Conservation (phyloP, 2,888 invertebrate species). For the Drosophila lacicola region DNA sequence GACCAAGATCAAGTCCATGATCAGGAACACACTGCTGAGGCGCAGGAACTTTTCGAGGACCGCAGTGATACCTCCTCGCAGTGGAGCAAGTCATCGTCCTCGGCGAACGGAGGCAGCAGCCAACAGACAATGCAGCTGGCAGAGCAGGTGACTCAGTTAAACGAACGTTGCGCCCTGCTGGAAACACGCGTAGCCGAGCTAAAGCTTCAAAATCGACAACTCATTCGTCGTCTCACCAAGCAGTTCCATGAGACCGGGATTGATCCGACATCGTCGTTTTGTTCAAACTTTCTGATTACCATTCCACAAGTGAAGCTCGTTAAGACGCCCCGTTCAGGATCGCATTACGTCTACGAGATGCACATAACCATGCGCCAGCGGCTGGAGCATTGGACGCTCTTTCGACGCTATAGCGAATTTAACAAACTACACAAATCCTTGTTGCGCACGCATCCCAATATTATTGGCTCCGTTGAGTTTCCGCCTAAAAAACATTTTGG, state of each 20-base stretch:
- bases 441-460: slow-evolving; percentile 92
- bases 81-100: slow-evolving; percentile 83
- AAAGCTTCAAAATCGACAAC: slow-evolving; percentile 82
- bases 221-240: slow-evolving; percentile 80
- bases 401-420: slow-evolving; percentile 97
- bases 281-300: slow-evolving; percentile 83
- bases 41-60: slow-evolving; percentile 65
- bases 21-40: neutral
- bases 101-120: slow-evolving; percentile 58
- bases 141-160: slow-evolving; percentile 77
- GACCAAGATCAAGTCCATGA: neutral
- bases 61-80: slow-evolving; percentile 83
- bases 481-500: slow-evolving; percentile 98
- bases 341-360: slow-evolving; percentile 83
- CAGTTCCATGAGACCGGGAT: slow-evolving; percentile 81
- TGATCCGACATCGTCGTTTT: slow-evolving; percentile 79
- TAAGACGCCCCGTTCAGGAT: slow-evolving; percentile 63
- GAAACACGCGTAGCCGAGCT: slow-evolving; percentile 84
- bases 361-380: slow-evolving; percentile 84
- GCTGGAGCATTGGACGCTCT: slow-evolving; percentile 97
- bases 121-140: slow-evolving; percentile 70
- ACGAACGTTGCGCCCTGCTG: slow-evolving; percentile 81
- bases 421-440: slow-evolving; percentile 91
- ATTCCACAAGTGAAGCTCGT: slow-evolving; percentile 83
- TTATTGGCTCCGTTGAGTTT: slow-evolving; percentile 94